Conservation (phyloP, 2,888 invertebrate genomes). For the Chrysopilus asiliformis region DNA sequence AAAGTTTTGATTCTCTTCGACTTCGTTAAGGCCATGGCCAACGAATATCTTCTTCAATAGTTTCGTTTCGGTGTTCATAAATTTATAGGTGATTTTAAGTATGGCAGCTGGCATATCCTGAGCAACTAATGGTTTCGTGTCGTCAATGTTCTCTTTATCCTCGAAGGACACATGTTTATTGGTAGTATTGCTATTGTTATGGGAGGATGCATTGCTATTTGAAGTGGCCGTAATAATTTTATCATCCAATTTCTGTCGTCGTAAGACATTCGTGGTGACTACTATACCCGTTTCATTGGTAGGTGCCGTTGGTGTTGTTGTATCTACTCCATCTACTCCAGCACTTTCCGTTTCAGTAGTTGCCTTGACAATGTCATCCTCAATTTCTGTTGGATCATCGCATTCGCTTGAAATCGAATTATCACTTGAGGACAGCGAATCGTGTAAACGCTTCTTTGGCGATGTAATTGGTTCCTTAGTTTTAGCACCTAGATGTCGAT, state of each 20-base stretch:
- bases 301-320: not conserved
- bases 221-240: no score
- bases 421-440: conserved; percentile 29
- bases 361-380: conserved; percentile 20
- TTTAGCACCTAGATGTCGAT: conserved; percentile 2
- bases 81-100: conserved; percentile 65
- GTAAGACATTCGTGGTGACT: no score
- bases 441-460: conserved; percentile 19
- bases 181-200: not conserved
- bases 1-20: conserved; percentile 56
- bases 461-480: conserved; percentile 6
- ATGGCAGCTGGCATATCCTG: conserved; percentile 49
- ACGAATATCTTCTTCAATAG: conserved; percentile 59
- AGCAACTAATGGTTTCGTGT: conserved; percentile 15
- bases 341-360: not conserved
- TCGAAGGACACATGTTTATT: conserved; percentile 13
- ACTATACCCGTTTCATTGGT: no score
- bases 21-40: conserved; percentile 64
- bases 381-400: conserved; percentile 37
- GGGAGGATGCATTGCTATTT: no score
- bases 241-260: not conserved
- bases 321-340: not conserved
- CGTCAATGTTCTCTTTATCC: conserved; percentile 16
- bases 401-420: conserved; percentile 31
- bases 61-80: conserved; percentile 70